Base-by-base conservation (phyloP, 2,797 vertebrate species). In the Oryzias sinensis region DNA sequence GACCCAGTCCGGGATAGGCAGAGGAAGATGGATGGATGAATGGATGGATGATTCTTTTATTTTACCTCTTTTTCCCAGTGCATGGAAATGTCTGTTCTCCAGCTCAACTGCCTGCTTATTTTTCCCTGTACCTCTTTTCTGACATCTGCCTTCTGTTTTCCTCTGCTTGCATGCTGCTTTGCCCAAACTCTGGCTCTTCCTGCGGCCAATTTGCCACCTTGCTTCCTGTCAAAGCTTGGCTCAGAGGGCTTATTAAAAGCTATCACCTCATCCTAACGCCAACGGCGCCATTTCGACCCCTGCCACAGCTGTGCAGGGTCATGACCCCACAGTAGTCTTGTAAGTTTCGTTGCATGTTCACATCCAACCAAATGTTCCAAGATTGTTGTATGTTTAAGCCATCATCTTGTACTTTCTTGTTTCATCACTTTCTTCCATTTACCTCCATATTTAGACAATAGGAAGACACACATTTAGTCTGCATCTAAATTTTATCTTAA, bases 111-210 rank as follows among this genome's bases (percentile, higher is more conserved):
- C 46, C 43, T 27, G 43, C 62, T 57, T 68, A 58, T 79, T 79
- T 76, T 72, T 13, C 33, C 33, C 68, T 65, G 51, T 55, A 16
- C 50, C 24, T 53, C 14, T 44, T 71, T 53, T 69, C 61, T 79
- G 53, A 73, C 46, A 6, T 72, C 65, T 75, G 70, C 68, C 25
- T 80, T 66, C 65, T 81, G 41, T 81, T 67, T 72, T 59, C 62
- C 58, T 82, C 63, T 79, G 63, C 77, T 82, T 82, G 80, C 87
- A 82, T 84, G 81, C 76, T 75, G 74, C 81, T 81, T 46, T 55
- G 50, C 82, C 70, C 66, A 74, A 70, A 63, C 74, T 71, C 2
- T 65, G 64, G 74, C 56, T 58, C 62, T 56, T 74, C 70, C 72
- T 73, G n/a, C 79, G 70, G 77, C 67, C 76, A 70, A 24, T 77